Conservation (phyloP, 2,113 vertebrate genomes). For the Cisticola juncidis region DNA sequence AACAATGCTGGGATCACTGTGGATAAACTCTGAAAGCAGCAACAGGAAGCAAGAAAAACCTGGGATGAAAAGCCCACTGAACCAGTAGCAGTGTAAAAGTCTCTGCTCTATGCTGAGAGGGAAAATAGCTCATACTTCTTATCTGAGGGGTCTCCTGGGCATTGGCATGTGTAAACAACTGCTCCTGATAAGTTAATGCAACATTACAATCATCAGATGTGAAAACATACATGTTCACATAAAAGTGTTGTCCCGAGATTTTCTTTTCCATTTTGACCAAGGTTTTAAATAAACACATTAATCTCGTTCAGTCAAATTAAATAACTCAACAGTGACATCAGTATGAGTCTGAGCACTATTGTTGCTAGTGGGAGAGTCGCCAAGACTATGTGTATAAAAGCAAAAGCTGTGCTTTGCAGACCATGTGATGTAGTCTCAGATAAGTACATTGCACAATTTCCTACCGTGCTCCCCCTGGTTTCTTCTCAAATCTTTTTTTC, state of each 20-base stretch:
- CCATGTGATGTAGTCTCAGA: constrained; percentile 9
- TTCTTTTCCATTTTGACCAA: constrained; percentile 58
- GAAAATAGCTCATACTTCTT: constrained; percentile 39
- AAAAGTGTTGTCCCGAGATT: constrained; percentile 42
- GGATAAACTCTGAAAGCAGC: neutral
- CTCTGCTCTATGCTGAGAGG: neutral
- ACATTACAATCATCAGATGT: constrained; percentile 45
- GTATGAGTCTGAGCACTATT: constrained; percentile 61
- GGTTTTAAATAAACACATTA: constrained; percentile 73
- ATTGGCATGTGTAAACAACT: constrained; percentile 38
- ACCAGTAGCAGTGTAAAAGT: neutral
- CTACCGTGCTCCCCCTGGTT: neutral
- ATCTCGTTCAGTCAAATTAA: constrained; percentile 69
- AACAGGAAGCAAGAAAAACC: neutral
- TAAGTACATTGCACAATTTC: constrained; percentile 41
- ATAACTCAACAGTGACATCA: constrained; percentile 71
- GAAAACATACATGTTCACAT: constrained; percentile 50
- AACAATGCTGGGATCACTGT: neutral
- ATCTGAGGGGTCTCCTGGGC: constrained; percentile 27
- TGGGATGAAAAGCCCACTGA: neutral
- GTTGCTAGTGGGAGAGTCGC: constrained; percentile 59
- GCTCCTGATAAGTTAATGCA: constrained; percentile 59
- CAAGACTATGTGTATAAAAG: constrained; percentile 50
- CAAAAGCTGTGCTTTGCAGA: neutral
- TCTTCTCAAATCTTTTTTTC: constrained; percentile 1